Conservation (phyloP, 64 coral and sea anemone genomes). For the Orbicella faveolata region DNA sequence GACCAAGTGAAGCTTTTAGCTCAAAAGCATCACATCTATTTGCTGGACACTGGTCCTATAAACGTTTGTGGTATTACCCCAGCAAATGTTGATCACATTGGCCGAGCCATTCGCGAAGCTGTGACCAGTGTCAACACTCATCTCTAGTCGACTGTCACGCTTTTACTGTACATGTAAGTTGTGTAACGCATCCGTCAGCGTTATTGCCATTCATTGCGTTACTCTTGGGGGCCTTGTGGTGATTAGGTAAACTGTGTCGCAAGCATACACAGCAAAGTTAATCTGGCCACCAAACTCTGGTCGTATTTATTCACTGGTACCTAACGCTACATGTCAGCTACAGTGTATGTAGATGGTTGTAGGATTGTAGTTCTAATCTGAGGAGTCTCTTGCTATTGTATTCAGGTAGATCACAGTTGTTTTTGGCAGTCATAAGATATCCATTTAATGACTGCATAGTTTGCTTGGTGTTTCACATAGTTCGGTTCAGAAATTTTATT, state of each 20-base stretch:
- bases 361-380: no score
- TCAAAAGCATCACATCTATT: constrained; percentile 52
- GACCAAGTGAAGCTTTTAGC: constrained; percentile 50
- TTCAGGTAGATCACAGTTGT: no score
- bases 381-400: no score
- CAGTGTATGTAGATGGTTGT: neutral
- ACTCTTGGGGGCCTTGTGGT: neutral
- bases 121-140: constrained; percentile 5
- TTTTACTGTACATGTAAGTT: neutral
- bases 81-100: constrained; percentile 45
- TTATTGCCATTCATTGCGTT: neutral
- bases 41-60: constrained; percentile 34
- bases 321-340: neutral
- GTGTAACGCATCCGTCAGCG: neutral
- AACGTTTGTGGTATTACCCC: constrained; percentile 43
- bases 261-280: no score
- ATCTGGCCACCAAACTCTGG: no score
- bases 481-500: no score
- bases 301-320: no score
- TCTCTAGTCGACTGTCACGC: constrained; percentile 18
- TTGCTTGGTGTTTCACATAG: no score
- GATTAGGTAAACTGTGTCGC: no score
- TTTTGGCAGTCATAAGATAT: no score
- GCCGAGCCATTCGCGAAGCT: constrained; percentile 38
- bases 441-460: no score